Conservation (phyloP, 2,113 vertebrate species). For the Pholis gunnellus region DNA sequence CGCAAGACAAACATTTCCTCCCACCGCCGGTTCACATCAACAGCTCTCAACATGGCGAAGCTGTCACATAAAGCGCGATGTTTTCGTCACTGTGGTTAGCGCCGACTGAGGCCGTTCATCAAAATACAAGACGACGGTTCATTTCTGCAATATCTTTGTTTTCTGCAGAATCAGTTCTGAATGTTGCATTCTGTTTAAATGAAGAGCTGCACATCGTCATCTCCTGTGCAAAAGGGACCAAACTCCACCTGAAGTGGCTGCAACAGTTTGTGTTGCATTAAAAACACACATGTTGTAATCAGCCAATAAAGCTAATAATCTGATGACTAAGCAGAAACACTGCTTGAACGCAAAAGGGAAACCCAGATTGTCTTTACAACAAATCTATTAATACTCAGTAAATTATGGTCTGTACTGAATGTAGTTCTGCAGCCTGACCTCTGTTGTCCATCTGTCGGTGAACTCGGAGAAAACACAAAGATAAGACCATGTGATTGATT, state of each 20-base stretch:
- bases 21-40: background rate
- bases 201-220: background rate
- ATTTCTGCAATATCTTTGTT: background rate
- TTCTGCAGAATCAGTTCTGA: background rate
- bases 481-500: slow-evolving; percentile 30
- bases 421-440: background rate
- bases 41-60: background rate
- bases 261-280: background rate
- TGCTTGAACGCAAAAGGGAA: slow-evolving; percentile 11
- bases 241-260: background rate
- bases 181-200: background rate
- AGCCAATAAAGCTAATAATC: background rate
- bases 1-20: background rate
- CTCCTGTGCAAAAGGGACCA: background rate
- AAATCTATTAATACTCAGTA: slow-evolving; percentile 28
- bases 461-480: background rate
- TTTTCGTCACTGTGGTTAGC: background rate
- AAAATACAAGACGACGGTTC: background rate
- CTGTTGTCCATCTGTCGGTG: background rate
- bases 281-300: too few species aligned
- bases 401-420: slow-evolving; percentile 11
- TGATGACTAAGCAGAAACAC: slow-evolving; percentile 27
- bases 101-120: background rate
- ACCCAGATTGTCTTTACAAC: slow-evolving; percentile 20
- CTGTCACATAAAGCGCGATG: background rate